Conservation (phyloP, 2,113 vertebrate genomes). For the Petaurus breviceps region DNA sequence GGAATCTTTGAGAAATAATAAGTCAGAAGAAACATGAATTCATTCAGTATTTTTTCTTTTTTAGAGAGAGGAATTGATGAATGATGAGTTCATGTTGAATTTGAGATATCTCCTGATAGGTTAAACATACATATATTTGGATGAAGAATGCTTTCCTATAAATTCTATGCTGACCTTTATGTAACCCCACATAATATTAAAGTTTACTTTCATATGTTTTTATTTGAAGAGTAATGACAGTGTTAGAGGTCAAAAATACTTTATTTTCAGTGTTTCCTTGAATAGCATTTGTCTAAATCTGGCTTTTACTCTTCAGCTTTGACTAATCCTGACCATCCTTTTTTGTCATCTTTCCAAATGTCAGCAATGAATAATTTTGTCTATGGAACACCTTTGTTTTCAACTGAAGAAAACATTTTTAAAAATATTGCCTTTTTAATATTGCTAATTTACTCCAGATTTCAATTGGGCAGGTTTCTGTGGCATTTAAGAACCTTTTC, state of each 20-base stretch:
- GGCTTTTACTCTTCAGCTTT: constrained; percentile 60
- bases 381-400: background rate
- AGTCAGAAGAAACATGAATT: background rate
- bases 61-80: background rate
- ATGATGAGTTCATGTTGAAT: background rate
- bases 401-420: background rate
- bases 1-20: background rate
- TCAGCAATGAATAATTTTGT: background rate
- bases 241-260: constrained; percentile 59
- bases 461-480: background rate
- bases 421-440: background rate
- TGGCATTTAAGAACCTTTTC: background rate
- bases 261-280: no score
- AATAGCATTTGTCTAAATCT: constrained; percentile 73
- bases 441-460: background rate
- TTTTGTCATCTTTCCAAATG: constrained; percentile 49
- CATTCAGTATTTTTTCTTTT: background rate
- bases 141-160: background rate
- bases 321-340: constrained; percentile 76
- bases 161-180: background rate
- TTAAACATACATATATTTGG: constrained; percentile 46
- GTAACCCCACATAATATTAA: background rate
- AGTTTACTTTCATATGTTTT: background rate
- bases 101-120: background rate
- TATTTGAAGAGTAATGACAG: background rate